A percentile compares a stretch with the other conserved stretches of the same genome.
Evolutionary conservation across 2,888 invertebrate species (phyloP).

Genomic region (Serrognathus titanus): DNA sequence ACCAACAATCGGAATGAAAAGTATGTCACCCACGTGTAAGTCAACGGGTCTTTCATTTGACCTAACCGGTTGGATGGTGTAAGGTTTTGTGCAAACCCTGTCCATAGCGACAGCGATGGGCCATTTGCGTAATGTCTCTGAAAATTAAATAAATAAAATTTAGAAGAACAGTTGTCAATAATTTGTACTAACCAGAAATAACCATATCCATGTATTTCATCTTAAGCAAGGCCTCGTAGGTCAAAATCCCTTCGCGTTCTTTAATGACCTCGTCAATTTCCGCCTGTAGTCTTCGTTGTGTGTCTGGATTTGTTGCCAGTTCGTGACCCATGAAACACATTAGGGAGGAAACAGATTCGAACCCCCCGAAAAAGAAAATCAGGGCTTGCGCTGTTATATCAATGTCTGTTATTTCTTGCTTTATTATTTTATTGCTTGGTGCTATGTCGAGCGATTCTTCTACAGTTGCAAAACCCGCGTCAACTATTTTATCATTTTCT

Average conservation of each 20-base stretch:
- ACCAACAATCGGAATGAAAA: conserved; percentile 31
- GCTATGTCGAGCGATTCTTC: not conserved
- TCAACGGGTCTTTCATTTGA: conserved; percentile 22
- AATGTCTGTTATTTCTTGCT: not conserved
- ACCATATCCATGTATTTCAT: conserved; percentile 36
- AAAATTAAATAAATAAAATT: not conserved
- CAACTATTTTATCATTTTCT: not conserved
- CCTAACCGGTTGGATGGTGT: conserved; percentile 25
- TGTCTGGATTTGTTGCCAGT: conserved; percentile 48
- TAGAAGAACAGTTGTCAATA: too few species aligned
- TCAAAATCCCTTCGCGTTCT: conserved; percentile 44
- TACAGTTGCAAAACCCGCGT: conserved; percentile 4
- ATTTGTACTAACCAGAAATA: not conserved
- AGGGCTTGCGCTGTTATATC: conserved; percentile 40
- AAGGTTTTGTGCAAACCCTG: conserved; percentile 28
- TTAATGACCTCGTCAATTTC: conserved; percentile 51
- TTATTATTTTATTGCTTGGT: not conserved
- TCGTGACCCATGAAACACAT: conserved; percentile 44
- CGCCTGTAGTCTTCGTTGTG: conserved; percentile 51
- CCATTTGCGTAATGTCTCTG: conserved; percentile 37
- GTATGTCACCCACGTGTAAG: conserved; percentile 20
- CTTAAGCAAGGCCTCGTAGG: conserved; percentile 51
- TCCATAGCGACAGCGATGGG: conserved; percentile 28
- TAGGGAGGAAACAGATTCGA: conserved; percentile 48
- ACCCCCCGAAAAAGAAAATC: conserved; percentile 49